Evolutionary conservation across 30 jellyfish, hydroid and myxozoan genomes (phyloP), one percentile per base, ranked within the genome.

Genomic region (Aurelia aurita): DNA sequence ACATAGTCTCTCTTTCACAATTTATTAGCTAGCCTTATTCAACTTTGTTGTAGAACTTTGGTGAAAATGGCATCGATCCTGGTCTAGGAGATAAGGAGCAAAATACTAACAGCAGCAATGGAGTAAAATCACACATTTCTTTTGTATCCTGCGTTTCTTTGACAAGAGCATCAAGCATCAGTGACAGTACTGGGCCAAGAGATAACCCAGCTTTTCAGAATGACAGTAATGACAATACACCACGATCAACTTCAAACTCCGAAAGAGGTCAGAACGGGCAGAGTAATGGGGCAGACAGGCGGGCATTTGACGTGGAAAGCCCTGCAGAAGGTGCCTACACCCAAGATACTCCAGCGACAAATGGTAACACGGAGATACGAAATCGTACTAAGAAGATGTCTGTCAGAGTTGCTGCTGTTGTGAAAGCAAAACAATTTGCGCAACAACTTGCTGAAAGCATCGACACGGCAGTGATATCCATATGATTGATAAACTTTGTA

Each of bases 401-500:
- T 8, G 51, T 39, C 15, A 15, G 51, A 39, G 51, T 39, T 39
- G 7, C 51, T 23, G 93, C 93, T 1, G 39, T 83, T 18, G 87
- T 87, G 65, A 75, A 77, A 25, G 90, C 90, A 20, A 58, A 46
- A 44, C 80, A 69, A 34, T 23, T 87, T 22, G 90, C 87, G 8
- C 77, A 63, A 57, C 59, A 45, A 69, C 90, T 90, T 21, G 87
- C 93, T 8, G 96, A 84, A 31, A 76, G 31, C 97, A 90, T 64
- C 77, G 68, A 53, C 60, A 84, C 15, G 91, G 60, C 45, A 44
- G 77, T 20, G 98, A 91, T 8, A 68, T 73, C 5, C 98, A 91
- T 63, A 54, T 91, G 81, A 86, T 91, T 27, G 98, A 91, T 43
- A 80, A 72, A 51, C 63, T 86, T n/a, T 78, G 95, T 44, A 78